phyloP scores from a whole-genome alignment of 2,113 vertebrate genomes.

The Felis catus region F.catus_Fca126_mat1.0 CM031413.1:52668001-52668500 shows the following conservation, averaged over 20 bases:
- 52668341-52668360: not conserved
- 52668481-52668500: not conserved
- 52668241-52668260: not conserved
- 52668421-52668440: not conserved
- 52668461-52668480: not conserved
- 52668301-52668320: not conserved
- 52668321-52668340: not conserved
- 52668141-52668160: not conserved
- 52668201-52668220: not conserved
- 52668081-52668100: not conserved
- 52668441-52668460: not conserved
- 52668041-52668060: not conserved
- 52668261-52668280: not conserved
- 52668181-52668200: not conserved
- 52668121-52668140: not conserved
- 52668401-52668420: not conserved
- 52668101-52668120: not conserved
- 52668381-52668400: not conserved
- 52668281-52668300: not conserved
- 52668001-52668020: not conserved
- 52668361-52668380: not conserved
- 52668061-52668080: not conserved
- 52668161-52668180: not conserved
- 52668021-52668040: not conserved
- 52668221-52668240: not conserved